Conservation (phyloP, 2,888 invertebrate species). For the Sinopyrophorus schimmeli region DNA sequence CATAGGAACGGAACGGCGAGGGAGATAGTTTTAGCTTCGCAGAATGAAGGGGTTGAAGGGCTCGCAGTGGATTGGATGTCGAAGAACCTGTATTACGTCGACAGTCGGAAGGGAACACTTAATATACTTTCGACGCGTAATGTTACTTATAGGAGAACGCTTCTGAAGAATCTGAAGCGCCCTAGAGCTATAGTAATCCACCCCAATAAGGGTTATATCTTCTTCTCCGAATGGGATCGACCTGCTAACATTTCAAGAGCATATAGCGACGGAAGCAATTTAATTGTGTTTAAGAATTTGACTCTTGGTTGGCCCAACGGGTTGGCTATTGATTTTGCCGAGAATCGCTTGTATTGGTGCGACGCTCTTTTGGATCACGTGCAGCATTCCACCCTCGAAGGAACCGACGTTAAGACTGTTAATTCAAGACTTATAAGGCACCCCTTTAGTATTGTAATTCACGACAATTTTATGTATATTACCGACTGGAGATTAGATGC, state of each 20-base stretch:
- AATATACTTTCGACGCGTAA: conserved; percentile 90
- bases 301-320: conserved; percentile 98
- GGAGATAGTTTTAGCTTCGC: conserved; percentile 91
- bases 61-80: conserved; percentile 95
- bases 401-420: conserved; percentile 87
- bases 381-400: conserved; percentile 90
- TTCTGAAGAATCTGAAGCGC: conserved; percentile 85
- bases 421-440: conserved; percentile 83
- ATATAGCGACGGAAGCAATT: conserved; percentile 84
- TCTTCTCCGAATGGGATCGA: conserved; percentile 95
- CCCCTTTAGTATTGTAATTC: conserved; percentile 91
- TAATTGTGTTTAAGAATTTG: conserved; percentile 85
- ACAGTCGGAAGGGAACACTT: conserved; percentile 89
- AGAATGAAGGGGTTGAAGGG: conserved; percentile 96
- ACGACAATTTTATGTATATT: conserved; percentile 91
- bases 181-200: conserved; percentile 96
- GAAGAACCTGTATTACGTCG: conserved; percentile 94
- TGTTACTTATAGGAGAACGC: conserved; percentile 78
- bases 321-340: conserved; percentile 86
- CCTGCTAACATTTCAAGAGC: conserved; percentile 96
- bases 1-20: conserved; percentile 77
- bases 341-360: conserved; percentile 94
- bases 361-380: conserved; percentile 96
- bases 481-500: conserved; percentile 97
- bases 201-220: conserved; percentile 91